Base-by-base conservation (phyloP, 2,888 invertebrate genomes). In the Galeopsomyia nigrocyanea region DNA sequence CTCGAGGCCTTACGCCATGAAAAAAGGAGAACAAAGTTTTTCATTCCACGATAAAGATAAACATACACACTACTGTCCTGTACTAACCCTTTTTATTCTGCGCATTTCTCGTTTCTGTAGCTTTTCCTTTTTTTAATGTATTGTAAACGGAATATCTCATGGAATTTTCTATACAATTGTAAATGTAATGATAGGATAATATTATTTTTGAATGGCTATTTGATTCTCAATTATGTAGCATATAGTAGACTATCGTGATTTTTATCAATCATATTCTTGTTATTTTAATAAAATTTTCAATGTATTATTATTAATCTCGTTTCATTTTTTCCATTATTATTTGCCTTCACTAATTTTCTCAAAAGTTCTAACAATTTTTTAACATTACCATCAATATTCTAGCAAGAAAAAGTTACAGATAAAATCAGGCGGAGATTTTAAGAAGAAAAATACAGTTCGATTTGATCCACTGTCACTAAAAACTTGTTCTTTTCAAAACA, bases 231-330 rank as follows among this genome's bases (percentile, higher is more conserved):
- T 51, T 46, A 68, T 10, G 56, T 17, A 55, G 47, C 17, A 53
- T 58, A 55, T 57, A 67, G 62, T 53, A 61, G 53, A 60, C 6
- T 69, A 62, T 66, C 39, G 51, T 53, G 46, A 62, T 65, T 70
- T 74, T 74, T 70, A 74, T 70, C 46, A 74, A 67, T 67, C 61
- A 74, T 62, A 70, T 63, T 70, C 53, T 67, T 70, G 31, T 70
- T 67, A 64, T 74, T 71, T 67, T 74, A 74, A 74, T 74, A 74
- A 74, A 74, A 63, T 50, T 68, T 55, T 56, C 64, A 60, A 68
- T 64, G 64, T 74, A 68, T 50, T 39, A 39, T 69, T 39, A 57
- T 63, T 69, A 0, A 17, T 51, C 31, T 55, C 55, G 14, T 17
- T 49, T 22, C 47, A 21, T 31, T 49, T 61, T 47, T 61, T 61